These are phyloP conservation scores for Drosophila picticornis DNA, from an alignment of 2,888 invertebrate genomes.

Conservation along the genomic window DNA sequence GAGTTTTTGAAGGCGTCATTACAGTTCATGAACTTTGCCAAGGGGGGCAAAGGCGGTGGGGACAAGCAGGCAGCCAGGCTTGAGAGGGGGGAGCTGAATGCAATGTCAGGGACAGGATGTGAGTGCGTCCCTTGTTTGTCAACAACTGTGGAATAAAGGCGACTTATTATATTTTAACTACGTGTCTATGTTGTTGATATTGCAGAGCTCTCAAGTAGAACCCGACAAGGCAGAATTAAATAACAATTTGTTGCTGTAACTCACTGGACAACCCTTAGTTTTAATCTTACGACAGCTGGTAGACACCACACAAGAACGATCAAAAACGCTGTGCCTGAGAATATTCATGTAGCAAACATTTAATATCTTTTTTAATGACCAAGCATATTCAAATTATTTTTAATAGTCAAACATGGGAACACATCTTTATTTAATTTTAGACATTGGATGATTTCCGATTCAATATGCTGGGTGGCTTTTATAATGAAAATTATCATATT, in stretches of 20 bases:
- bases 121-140: constrained; percentile 75
- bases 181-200: constrained; percentile 46
- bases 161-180: constrained; percentile 71
- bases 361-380: constrained; percentile 16
- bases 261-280: constrained; percentile 4
- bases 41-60: constrained; percentile 19
- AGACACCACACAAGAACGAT: neutral
- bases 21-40: constrained; percentile 74
- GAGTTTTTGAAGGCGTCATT: constrained; percentile 18
- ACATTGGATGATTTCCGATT: neutral
- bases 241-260: constrained; percentile 53
- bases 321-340: neutral
- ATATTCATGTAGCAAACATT: constrained; percentile 7
- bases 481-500: neutral
- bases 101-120: constrained; percentile 67
- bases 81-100: neutral
- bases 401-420: constrained; percentile 14
- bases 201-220: constrained; percentile 29
- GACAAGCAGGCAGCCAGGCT: constrained; percentile 23
- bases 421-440: neutral
- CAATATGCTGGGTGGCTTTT: neutral
- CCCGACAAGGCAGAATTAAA: constrained; percentile 47
- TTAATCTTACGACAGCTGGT: neutral
- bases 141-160: constrained; percentile 53
- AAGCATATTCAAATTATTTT: constrained; percentile 5